phyloP scores from a whole-genome alignment of 2,888 invertebrate species.

The Blastobasis adustella region DNA sequence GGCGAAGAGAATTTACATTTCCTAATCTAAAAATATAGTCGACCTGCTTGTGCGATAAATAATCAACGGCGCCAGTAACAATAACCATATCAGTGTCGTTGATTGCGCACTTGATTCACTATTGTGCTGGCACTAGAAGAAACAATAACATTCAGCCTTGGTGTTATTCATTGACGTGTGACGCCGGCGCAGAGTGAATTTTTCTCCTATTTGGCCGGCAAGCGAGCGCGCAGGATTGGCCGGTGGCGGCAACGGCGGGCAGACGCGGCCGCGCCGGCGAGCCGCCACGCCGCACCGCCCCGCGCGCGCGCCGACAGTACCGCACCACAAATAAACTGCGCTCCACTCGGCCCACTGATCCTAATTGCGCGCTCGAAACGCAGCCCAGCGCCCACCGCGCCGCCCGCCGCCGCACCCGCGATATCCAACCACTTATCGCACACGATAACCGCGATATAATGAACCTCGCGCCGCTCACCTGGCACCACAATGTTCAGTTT shows the following conservation, averaged over 20 bases:
- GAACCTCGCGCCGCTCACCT: slow-evolving; percentile 35
- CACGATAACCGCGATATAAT: slow-evolving; percentile 54
- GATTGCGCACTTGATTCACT: slow-evolving; percentile 26
- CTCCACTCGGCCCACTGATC: slow-evolving; percentile 26
- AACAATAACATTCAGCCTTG: slow-evolving; percentile 59
- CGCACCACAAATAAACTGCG: slow-evolving; percentile 11
- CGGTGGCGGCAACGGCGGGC: slow-evolving; percentile 33
- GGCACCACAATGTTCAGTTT: slow-evolving; percentile 60
- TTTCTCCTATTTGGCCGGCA: slow-evolving; percentile 62
- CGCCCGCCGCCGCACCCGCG: slow-evolving; percentile 19
- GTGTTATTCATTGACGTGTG: slow-evolving; percentile 55
- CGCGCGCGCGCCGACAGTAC: too few species aligned
- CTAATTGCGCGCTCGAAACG: slow-evolving; percentile 28
- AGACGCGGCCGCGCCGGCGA: slow-evolving; percentile 45
- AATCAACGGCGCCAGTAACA: too few species aligned
- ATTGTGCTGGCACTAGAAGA: slow-evolving; percentile 31
- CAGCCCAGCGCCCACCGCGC: slow-evolving; percentile 21
- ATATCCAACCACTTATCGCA: slow-evolving; percentile 49
- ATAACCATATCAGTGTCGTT: slow-evolving; percentile 11
- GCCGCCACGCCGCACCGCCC: slow-evolving; percentile 28
- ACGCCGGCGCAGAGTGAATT: slow-evolving; percentile 59
- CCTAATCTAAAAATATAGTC: too few species aligned
- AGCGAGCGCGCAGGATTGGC: slow-evolving; percentile 33
- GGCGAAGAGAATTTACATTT: too few species aligned
- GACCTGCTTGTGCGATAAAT: too few species aligned